A percentile compares a stretch with the other conserved stretches of the same genome.
Evolutionary conservation across 2,797 vertebrate species (phyloP).

Genomic region (Aeoliscus strigatus): DNA sequence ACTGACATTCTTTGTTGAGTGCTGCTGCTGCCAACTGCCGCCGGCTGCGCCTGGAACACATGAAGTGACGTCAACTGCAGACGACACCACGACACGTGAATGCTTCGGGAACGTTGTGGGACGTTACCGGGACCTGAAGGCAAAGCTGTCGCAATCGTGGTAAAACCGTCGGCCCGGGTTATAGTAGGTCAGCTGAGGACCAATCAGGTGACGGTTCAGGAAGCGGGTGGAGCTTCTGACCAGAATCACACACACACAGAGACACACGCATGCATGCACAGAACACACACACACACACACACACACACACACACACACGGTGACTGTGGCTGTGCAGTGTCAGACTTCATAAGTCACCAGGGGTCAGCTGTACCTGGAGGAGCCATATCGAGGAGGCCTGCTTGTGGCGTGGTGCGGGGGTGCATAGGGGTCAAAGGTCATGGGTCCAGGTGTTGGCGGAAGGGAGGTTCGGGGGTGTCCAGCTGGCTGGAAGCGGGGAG

Average conservation of each 20-base stretch:
- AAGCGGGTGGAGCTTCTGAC: slow-evolving; percentile 76
- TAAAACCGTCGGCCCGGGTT: slow-evolving; percentile 80
- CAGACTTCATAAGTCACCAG: no score
- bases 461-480: slow-evolving; percentile 57
- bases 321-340: no score
- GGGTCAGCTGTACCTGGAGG: slow-evolving; percentile 84
- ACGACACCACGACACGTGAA: no score
- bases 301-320: no score
- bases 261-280: slow-evolving; percentile 1
- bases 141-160: slow-evolving; percentile 82
- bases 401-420: slow-evolving; percentile 63
- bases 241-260: slow-evolving; percentile 27
- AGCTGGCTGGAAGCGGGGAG: slow-evolving; percentile 78
- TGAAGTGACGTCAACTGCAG: not conserved
- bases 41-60: slow-evolving; percentile 69
- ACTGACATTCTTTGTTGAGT: slow-evolving; percentile 85
- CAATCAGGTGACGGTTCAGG: slow-evolving; percentile 78
- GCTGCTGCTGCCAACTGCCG: slow-evolving; percentile 74
- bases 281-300: no score
- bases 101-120: no score
- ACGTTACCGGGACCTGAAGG: slow-evolving; percentile 81
- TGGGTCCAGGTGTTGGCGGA: slow-evolving; percentile 50
- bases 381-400: slow-evolving; percentile 72
- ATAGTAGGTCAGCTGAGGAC: slow-evolving; percentile 80
- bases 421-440: slow-evolving; percentile 78